These are phyloP conservation scores for Paramisgurnus dabryanus DNA, from an alignment of 2,113 vertebrate genomes.

Conservation along the genomic window DNA sequence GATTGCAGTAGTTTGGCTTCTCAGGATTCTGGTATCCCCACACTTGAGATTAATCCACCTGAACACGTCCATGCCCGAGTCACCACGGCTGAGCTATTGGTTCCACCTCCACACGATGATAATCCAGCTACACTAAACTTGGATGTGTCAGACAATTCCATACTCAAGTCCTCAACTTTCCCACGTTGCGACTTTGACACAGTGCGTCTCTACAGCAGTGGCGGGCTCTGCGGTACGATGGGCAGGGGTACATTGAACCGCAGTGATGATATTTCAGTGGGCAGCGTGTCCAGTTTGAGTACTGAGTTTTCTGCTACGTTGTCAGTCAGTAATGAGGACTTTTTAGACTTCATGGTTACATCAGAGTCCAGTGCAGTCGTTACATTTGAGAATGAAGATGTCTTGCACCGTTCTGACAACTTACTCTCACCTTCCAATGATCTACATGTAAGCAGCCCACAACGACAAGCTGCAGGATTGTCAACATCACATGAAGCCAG, in stretches of 20 bases:
- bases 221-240: not conserved
- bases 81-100: constrained; percentile 50
- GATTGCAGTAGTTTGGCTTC: constrained; percentile 83
- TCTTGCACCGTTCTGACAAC: constrained; percentile 75
- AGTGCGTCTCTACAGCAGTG: constrained; percentile 64
- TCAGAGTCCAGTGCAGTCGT: constrained; percentile 93
- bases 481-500: constrained; percentile 65
- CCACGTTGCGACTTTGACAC: constrained; percentile 82
- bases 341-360: constrained; percentile 85
- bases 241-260: constrained; percentile 69
- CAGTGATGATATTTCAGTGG: constrained; percentile 84
- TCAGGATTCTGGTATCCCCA: constrained; percentile 91
- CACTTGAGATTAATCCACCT: constrained; percentile 86
- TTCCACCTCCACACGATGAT: constrained; percentile 43
- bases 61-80: constrained; percentile 76
- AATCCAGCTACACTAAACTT: constrained; percentile 64
- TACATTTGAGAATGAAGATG: constrained; percentile 81
- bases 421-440: constrained; percentile 72
- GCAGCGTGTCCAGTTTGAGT: constrained; percentile 90
- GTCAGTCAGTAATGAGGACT: constrained; percentile 88
- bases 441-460: constrained; percentile 49
- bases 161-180: constrained; percentile 85
- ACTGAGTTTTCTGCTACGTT: constrained; percentile 86
- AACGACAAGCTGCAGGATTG: constrained; percentile 2
- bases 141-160: constrained; percentile 61